phyloP scores from a whole-genome alignment of 2,113 vertebrate species.

The Canis aureus region DNA sequence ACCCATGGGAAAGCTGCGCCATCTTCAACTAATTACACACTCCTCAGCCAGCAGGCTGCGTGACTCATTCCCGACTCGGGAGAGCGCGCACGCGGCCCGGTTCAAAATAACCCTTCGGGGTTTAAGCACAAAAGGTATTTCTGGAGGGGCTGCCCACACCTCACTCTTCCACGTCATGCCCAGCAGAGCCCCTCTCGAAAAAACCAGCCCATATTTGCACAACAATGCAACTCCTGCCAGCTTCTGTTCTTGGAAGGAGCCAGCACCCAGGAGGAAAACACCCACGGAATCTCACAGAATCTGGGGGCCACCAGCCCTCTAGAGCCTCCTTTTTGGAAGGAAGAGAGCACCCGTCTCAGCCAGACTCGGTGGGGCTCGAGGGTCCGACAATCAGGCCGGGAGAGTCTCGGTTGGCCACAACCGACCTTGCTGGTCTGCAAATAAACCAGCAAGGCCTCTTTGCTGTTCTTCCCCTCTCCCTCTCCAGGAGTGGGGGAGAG shows the following conservation, averaged over 20 bases:
- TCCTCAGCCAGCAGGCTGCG: not conserved
- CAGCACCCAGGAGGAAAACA: not conserved
- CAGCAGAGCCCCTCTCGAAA: rapidly evolving
- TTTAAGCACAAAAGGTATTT: conserved; percentile 49
- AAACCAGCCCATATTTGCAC: not conserved
- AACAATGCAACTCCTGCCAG: rapidly evolving
- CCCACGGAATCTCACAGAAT: not conserved
- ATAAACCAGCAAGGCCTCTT: not conserved
- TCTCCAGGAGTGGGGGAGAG: not conserved
- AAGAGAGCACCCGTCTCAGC: rapidly evolving
- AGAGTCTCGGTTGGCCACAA: too few relatives aligned
- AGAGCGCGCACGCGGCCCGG: not conserved
- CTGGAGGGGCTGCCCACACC: not conserved
- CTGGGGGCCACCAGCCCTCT: rapidly evolving
- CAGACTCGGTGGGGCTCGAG: not conserved
- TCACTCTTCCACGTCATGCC: rapidly evolving
- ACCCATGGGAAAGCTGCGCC: not conserved
- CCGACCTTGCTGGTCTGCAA: not conserved
- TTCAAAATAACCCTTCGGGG: conserved; percentile 59
- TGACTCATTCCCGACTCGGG: conserved; percentile 64
- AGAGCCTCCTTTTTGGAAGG: not conserved
- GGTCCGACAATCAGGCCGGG: not conserved
- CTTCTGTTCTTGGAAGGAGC: not conserved
- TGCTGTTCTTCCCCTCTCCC: conserved; percentile 30
- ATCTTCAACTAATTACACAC: conserved; percentile 47